Evolutionary conservation across 2,888 invertebrate species (phyloP).

Genomic region (Conus canariensis): DNA sequence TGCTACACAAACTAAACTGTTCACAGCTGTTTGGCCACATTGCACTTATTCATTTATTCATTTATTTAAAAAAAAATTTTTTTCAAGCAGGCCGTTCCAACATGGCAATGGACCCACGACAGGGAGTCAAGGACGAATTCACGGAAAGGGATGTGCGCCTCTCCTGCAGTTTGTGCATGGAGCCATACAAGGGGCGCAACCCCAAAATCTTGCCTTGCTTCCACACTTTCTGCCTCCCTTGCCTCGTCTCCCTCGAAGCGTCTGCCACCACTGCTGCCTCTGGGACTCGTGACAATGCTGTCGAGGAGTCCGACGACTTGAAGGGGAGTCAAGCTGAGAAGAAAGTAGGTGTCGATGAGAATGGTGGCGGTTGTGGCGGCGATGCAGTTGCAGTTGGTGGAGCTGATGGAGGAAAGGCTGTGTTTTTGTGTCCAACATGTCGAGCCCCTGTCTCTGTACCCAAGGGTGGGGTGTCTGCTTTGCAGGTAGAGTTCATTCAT

Average conservation of each 20-base stretch:
- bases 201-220: conserved; percentile 20
- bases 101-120: too few species aligned
- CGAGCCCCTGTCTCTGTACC: not conserved
- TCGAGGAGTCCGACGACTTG: not conserved
- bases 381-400: not conserved
- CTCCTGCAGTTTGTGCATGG: not conserved
- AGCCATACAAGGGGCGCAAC: not conserved
- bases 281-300: not conserved
- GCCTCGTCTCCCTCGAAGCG: not conserved
- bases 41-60: too few species aligned
- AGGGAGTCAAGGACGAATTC: too few species aligned
- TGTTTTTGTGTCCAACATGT: not conserved
- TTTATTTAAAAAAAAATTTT: too few species aligned
- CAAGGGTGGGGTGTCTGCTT: not conserved
- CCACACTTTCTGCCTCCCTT: conserved; percentile 19
- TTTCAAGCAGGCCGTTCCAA: too few species aligned
- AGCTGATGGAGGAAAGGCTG: not conserved
- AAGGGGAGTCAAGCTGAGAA: not conserved
- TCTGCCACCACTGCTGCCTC: not conserved
- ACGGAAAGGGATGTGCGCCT: too few species aligned
- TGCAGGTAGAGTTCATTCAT: not conserved
- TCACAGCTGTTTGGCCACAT: too few species aligned
- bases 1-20: too few species aligned
- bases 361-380: too few species aligned
- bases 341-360: too few species aligned